Evolutionary conservation across 2,888 invertebrate genomes (phyloP).

Genomic region (Epistrophella euchroma): DNA sequence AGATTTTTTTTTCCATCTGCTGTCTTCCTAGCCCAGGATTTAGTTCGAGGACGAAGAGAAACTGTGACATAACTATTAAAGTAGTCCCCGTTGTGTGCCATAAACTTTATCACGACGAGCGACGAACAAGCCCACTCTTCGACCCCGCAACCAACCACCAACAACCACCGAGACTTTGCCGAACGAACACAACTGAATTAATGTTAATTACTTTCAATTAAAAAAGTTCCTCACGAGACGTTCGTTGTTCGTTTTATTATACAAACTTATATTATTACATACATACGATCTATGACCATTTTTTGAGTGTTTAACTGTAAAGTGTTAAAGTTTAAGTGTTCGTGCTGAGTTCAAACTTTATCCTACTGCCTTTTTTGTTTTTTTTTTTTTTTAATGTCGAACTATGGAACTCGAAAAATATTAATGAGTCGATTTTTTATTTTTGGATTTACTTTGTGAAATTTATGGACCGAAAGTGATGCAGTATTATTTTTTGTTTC

Average conservation of each 20-base stretch:
- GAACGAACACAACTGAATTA: slow-evolving; percentile 52
- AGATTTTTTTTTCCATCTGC: slow-evolving; percentile 35
- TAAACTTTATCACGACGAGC: slow-evolving; percentile 27
- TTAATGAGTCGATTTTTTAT: slow-evolving; percentile 59
- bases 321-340: slow-evolving; percentile 73
- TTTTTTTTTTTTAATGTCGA: neutral
- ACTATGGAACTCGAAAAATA: slow-evolving; percentile 48
- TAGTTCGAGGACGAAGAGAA: slow-evolving; percentile 11
- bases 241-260: slow-evolving; percentile 56
- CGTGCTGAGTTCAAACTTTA: slow-evolving; percentile 49
- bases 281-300: slow-evolving; percentile 53
- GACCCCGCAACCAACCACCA: slow-evolving; percentile 11
- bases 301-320: slow-evolving; percentile 58
- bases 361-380: slow-evolving; percentile 6
- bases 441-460: slow-evolving; percentile 50
- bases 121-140: slow-evolving; percentile 13
- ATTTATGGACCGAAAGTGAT: slow-evolving; percentile 59
- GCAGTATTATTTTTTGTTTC: neutral
- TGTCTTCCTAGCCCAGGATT: slow-evolving; percentile 3
- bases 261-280: slow-evolving; percentile 1
- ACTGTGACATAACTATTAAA: slow-evolving; percentile 55
- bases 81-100: slow-evolving; percentile 45
- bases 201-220: slow-evolving; percentile 75
- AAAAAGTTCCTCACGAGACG: slow-evolving; percentile 65
- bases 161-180: neutral